Evolutionary conservation across 2,888 invertebrate genomes (phyloP).

Genomic region (Andrena camellia): DNA sequence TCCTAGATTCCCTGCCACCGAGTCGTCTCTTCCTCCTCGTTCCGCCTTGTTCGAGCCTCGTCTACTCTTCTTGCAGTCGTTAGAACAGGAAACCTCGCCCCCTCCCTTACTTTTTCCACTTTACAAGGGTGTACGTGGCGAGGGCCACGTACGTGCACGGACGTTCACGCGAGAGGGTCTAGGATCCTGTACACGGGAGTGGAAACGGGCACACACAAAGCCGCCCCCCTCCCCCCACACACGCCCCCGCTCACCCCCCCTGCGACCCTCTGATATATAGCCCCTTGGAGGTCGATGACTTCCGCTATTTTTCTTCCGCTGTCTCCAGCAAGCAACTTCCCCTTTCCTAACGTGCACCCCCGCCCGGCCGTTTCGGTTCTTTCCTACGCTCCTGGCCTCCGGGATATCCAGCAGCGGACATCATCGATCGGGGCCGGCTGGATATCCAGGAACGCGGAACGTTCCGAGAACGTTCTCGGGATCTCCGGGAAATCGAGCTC

Average conservation of each 20-base stretch:
- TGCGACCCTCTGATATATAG: conserved; percentile 86
- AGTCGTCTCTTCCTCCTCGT: conserved; percentile 16
- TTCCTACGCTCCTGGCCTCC: conserved; percentile 70
- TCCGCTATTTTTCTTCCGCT: conserved; percentile 88
- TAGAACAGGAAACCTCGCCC: conserved; percentile 45
- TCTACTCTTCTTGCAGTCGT: conserved; percentile 64
- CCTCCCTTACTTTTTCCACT: conserved; percentile 73
- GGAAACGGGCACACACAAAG: conserved; percentile 58
- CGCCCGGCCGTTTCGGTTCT: conserved; percentile 75
- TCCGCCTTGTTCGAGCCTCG: conserved; percentile 14
- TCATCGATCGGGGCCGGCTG: conserved; percentile 64
- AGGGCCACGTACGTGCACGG: conserved; percentile 35
- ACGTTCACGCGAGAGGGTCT: conserved; percentile 24
- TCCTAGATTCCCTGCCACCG: conserved; percentile 72
- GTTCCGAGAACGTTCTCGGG: conserved; percentile 46
- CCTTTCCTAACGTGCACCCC: conserved; percentile 77
- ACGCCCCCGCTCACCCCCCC: conserved; percentile 69
- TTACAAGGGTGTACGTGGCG: conserved; percentile 48
- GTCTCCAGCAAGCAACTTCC: conserved; percentile 86
- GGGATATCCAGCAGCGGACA: conserved; percentile 74
- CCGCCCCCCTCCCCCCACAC: not conserved
- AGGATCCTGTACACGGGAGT: conserved; percentile 47
- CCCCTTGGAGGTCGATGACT: conserved; percentile 88
- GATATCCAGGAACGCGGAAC: conserved; percentile 54
- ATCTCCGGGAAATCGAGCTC: conserved; percentile 42